These are phyloP conservation scores for Bombus terrestris DNA, from an alignment of 1,140 invertebrate genomes.

Conservation along the genomic window DNA sequence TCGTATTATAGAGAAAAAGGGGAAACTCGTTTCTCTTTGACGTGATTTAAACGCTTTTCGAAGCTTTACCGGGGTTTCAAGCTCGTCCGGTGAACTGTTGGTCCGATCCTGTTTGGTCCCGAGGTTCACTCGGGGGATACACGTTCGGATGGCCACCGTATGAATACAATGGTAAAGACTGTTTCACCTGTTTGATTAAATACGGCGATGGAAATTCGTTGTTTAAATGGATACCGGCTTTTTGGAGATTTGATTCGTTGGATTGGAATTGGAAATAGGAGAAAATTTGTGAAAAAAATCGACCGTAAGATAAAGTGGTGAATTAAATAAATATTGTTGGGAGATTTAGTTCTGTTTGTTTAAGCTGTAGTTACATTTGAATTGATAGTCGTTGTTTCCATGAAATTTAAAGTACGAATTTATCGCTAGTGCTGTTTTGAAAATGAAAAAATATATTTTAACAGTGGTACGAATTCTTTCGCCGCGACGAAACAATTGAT, in stretches of 20 bases:
- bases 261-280: too few species aligned
- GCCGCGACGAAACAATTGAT: too few species aligned
- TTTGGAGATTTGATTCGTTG: neutral
- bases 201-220: neutral
- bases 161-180: slow-evolving; percentile 7
- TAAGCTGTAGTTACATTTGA: too few species aligned
- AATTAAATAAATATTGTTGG: too few species aligned
- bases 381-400: too few species aligned
- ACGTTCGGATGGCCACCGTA: neutral
- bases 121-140: neutral
- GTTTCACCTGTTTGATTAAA: neutral
- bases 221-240: neutral
- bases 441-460: too few species aligned
- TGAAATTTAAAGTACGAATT: too few species aligned
- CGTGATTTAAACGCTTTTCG: slow-evolving; percentile 9
- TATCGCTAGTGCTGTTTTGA: too few species aligned
- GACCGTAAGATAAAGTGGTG: too few species aligned
- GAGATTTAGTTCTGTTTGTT: too few species aligned
- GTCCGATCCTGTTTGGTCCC: neutral
- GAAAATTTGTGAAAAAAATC: too few species aligned
- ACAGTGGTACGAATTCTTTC: too few species aligned
- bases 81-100: neutral
- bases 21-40: neutral
- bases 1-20: neutral
- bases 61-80: neutral